Evolutionary conservation across 1,140 invertebrate genomes (phyloP).

Genomic region (Galendromus occidentalis): DNA sequence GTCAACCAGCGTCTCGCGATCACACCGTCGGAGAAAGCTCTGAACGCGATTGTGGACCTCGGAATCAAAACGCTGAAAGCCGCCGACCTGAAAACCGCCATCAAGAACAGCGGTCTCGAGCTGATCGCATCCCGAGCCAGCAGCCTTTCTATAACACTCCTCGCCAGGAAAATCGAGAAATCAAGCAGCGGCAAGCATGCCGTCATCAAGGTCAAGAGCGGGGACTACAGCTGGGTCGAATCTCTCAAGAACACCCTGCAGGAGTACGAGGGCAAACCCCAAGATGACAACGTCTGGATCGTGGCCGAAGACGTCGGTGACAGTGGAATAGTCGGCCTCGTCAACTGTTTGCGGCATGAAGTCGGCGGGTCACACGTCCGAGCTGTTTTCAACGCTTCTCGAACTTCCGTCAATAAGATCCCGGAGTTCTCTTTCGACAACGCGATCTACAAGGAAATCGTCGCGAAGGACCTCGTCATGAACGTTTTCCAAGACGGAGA

Average conservation of each 20-base stretch:
- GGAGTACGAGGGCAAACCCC: constrained; percentile 31
- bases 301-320: constrained; percentile 34
- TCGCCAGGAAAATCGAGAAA: constrained; percentile 16
- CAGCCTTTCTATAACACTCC: constrained; percentile 3
- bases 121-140: background rate
- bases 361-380: constrained; percentile 51
- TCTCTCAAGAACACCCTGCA: constrained; percentile 26
- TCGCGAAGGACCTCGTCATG: constrained; percentile 52
- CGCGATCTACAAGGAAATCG: constrained; percentile 38
- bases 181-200: constrained; percentile 19
- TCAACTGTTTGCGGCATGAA: constrained; percentile 69
- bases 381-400: constrained; percentile 21
- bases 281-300: constrained; percentile 40
- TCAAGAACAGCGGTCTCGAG: constrained; percentile 16
- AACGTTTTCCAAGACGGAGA: constrained; percentile 54
- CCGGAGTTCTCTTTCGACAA: constrained; percentile 39
- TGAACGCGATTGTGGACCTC: constrained; percentile 19
- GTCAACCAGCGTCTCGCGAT: constrained; percentile 45
- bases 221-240: constrained; percentile 49
- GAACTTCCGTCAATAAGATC: background rate
- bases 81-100: constrained; percentile 15
- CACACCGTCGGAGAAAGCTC: constrained; percentile 24
- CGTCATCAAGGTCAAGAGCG: constrained; percentile 27
- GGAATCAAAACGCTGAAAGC: background rate
- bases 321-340: constrained; percentile 61